Percentiles rank a stretch among this genome's conserved stretches.
phyloP scores from a whole-genome alignment of 2,888 invertebrate species.

The Theodoxus fluviatilis region DNA sequence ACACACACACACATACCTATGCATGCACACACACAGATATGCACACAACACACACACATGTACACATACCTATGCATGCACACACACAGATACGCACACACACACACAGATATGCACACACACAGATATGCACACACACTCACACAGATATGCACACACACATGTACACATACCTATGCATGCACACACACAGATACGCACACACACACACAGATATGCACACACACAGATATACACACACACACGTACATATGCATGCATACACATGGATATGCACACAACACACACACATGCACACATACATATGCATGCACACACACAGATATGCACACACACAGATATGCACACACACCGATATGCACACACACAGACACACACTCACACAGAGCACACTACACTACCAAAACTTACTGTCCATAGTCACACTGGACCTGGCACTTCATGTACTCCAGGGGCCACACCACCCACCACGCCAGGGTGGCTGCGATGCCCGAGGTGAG shows the following conservation, averaged over 20 bases:
- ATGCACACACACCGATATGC: not conserved
- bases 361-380: not conserved
- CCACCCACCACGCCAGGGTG: constrained; percentile 62
- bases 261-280: not conserved
- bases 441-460: constrained; percentile 64
- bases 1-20: no score
- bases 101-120: no score
- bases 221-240: no score
- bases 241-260: not conserved
- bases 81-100: no score
- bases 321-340: not conserved
- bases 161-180: no score
- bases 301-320: not conserved
- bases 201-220: no score
- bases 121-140: no score
- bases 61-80: no score
- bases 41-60: no score
- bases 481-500: constrained; percentile 60
- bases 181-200: no score
- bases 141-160: no score
- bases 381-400: not conserved
- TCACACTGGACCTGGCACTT: constrained; percentile 62
- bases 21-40: no score
- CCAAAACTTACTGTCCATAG: constrained; percentile 53
- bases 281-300: not conserved